Percentiles rank a stretch among this genome's conserved stretches.
These are phyloP conservation scores for Oscheius sp. DNA, from an alignment of 2,888 invertebrate species.

Conservation along the genomic window DNA sequence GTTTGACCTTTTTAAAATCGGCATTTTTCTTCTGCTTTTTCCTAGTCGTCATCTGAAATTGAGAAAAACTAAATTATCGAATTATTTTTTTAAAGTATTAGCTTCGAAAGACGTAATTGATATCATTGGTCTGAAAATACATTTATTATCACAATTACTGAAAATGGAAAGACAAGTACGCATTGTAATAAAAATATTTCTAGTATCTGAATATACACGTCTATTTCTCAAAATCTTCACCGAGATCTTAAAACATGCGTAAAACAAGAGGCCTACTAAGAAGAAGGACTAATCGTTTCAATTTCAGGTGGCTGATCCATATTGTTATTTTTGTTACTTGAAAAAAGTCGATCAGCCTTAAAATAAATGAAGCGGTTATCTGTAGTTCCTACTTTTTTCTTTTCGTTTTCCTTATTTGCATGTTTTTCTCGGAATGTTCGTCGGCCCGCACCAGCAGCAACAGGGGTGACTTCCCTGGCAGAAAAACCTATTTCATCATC, in stretches of 20 bases:
- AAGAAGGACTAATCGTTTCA: too few species aligned
- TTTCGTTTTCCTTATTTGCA: slow-evolving; percentile 46
- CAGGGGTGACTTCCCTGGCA: slow-evolving; percentile 45
- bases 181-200: too few species aligned
- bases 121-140: neutral
- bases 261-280: too few species aligned
- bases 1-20: slow-evolving; percentile 64
- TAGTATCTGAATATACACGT: too few species aligned
- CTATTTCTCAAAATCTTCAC: too few species aligned
- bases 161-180: too few species aligned
- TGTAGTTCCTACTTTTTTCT: slow-evolving; percentile 46
- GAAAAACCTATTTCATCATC: slow-evolving; percentile 39
- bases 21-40: slow-evolving; percentile 58
- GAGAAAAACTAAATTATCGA: neutral
- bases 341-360: too few species aligned
- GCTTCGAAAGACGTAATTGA: neutral
- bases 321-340: too few species aligned
- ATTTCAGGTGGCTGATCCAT: too few species aligned
- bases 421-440: slow-evolving; percentile 49
- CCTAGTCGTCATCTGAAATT: slow-evolving; percentile 37
- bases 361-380: too few species aligned
- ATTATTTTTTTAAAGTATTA: neutral
- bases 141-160: neutral
- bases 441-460: slow-evolving; percentile 32
- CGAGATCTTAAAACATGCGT: too few species aligned